Percentiles rank a stretch among this genome's conserved stretches.
phyloP scores from a whole-genome alignment of 2,888 invertebrate genomes.

The Chesias legatella region DNA sequence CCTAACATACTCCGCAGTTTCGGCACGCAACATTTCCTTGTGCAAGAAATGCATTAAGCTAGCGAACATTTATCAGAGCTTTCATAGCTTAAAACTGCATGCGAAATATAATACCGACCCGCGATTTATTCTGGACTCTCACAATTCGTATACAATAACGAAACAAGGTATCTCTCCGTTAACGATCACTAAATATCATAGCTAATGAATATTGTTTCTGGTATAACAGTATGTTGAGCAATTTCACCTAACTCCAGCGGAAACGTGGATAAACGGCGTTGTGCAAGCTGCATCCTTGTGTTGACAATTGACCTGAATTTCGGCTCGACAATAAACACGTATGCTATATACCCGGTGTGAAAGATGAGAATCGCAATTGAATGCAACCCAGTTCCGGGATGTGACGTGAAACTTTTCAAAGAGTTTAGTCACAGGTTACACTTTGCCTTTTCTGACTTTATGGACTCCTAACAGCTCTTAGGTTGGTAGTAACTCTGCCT shows the following conservation, averaged over 20 bases:
- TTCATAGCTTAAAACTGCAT: not conserved
- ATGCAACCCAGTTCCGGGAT: slow-evolving; percentile 53
- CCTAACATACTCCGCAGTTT: not conserved
- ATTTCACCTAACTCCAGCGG: slow-evolving; percentile 34
- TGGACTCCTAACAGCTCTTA: no score
- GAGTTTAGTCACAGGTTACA: slow-evolving; percentile 17
- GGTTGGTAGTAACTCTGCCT: no score
- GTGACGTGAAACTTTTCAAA: slow-evolving; percentile 32
- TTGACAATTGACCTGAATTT: slow-evolving; percentile 53
- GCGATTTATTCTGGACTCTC: no score
- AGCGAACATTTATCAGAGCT: no score
- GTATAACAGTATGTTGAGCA: slow-evolving; percentile 27
- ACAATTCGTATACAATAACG: slow-evolving; percentile 2
- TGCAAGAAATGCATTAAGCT: no score
- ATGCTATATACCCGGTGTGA: slow-evolving; percentile 35
- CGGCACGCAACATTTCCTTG: slow-evolving; percentile 1
- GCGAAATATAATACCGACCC: no score
- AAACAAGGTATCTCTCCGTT: slow-evolving; percentile 1
- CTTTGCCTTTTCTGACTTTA: no score
- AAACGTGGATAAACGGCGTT: slow-evolving; percentile 44
- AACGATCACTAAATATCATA: slow-evolving; percentile 3
- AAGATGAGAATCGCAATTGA: slow-evolving; percentile 59
- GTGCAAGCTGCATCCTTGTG: slow-evolving; percentile 38
- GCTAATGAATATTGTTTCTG: slow-evolving; percentile 26
- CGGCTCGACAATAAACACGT: slow-evolving; percentile 37